Evolutionary conservation across 1,140 invertebrate genomes (phyloP).

Genomic region (Caerostris darwini): DNA sequence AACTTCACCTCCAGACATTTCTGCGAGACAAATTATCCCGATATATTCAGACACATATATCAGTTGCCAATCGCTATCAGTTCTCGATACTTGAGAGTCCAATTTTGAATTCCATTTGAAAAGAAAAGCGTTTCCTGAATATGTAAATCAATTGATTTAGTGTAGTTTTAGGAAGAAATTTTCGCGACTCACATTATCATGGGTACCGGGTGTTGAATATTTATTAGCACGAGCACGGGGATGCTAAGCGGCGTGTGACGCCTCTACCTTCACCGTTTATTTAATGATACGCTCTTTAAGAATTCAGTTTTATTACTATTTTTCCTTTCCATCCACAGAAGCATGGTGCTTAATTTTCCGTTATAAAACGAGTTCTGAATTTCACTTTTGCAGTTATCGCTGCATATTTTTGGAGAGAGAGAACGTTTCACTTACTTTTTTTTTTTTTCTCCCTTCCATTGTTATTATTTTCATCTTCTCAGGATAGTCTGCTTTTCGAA

Average conservation of each 20-base stretch:
- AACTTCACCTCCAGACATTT: too few species aligned
- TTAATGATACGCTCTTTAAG: constrained; percentile 54
- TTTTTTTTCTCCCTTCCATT: background rate
- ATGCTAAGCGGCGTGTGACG: constrained; percentile 28
- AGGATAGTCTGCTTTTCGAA: background rate
- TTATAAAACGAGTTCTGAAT: constrained; percentile 31
- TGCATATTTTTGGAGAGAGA: background rate
- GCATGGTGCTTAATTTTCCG: constrained; percentile 27
- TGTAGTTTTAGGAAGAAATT: constrained; percentile 52
- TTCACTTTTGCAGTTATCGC: constrained; percentile 22
- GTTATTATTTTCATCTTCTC: background rate
- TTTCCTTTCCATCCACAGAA: background rate
- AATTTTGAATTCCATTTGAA: constrained; percentile 13
- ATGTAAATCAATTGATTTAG: constrained; percentile 72
- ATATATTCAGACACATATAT: background rate
- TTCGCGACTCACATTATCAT: constrained; percentile 26
- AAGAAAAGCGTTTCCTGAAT: constrained; percentile 39
- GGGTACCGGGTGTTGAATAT: constrained; percentile 52
- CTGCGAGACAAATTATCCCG: background rate
- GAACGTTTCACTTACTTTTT: background rate
- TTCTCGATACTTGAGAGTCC: background rate
- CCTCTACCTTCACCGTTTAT: constrained; percentile 29
- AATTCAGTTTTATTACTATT: constrained; percentile 24
- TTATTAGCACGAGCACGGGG: constrained; percentile 26
- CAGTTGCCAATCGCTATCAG: background rate